These are phyloP conservation scores for Argyresthia albistria DNA, from an alignment of 2,888 invertebrate genomes.

Conservation along the genomic window DNA sequence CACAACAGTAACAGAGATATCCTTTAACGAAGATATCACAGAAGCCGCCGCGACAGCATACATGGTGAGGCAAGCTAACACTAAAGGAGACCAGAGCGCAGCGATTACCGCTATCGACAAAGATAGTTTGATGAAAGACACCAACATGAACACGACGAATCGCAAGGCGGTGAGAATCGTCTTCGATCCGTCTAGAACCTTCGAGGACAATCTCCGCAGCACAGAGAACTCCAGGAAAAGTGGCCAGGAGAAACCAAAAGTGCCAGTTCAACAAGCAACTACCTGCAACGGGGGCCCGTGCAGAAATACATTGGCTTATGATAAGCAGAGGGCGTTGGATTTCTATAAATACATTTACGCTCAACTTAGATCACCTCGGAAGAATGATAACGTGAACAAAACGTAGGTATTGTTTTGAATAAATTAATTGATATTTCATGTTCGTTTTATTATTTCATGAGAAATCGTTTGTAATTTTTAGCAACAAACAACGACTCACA, in stretches of 20 bases:
- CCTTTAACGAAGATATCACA: slow-evolving; percentile 45
- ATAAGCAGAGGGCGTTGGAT: slow-evolving; percentile 58
- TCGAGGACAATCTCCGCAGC: slow-evolving; percentile 54
- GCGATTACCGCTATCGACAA: slow-evolving; percentile 53
- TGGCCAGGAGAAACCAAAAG: slow-evolving; percentile 26
- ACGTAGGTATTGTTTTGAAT: slow-evolving; percentile 3
- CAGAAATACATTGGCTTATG: slow-evolving; percentile 43
- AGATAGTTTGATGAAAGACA: slow-evolving; percentile 45
- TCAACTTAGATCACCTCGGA: slow-evolving; percentile 46
- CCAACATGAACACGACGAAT: slow-evolving; percentile 50
- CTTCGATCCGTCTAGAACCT: slow-evolving; percentile 56
- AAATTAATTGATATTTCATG: neutral
- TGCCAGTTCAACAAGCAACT: slow-evolving; percentile 33
- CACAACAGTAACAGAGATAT: slow-evolving; percentile 30
- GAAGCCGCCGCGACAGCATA: slow-evolving; percentile 60
- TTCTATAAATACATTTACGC: slow-evolving; percentile 67
- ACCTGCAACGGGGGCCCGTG: slow-evolving; percentile 46
- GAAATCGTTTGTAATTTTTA: too few species aligned
- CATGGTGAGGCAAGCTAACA: slow-evolving; percentile 52
- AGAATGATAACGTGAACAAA: slow-evolving; percentile 28
- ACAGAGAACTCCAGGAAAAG: slow-evolving; percentile 15
- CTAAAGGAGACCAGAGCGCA: slow-evolving; percentile 38
- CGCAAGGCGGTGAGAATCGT: slow-evolving; percentile 55
- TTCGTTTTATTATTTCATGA: neutral
- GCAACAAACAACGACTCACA: too few species aligned